Evolutionary conservation across 2,113 vertebrate genomes (phyloP), one percentile per base, ranked within the genome.

Genomic region (Aviceda subcristata): DNA sequence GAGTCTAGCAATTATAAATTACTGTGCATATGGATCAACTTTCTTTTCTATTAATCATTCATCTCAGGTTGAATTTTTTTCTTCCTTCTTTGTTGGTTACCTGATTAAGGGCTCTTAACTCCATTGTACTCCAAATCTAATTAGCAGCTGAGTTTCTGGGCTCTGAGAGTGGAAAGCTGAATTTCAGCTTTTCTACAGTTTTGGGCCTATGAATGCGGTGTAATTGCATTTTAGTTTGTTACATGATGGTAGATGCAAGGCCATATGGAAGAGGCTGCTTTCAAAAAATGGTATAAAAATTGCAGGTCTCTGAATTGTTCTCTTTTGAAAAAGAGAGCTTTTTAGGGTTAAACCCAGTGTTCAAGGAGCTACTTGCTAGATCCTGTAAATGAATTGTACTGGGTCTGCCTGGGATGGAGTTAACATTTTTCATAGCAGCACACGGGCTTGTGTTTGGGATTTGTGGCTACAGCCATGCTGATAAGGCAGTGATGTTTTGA

Each of bases 1-100:
- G n/a, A 51, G 60, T 69, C 94, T 94, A 77, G 73, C 77, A 83
- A 85, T 97, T 94, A 88, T 22, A 88, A 69, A 50, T 83, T n/a
- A 30, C 91, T 75, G 39, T 59, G 56, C 85, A 45, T 64, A 74
- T 78, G 92, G 88, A 91, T n/a, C 81, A 66, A 1, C 57, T 92
- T 73, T 76, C 80, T 91, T 88, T 91, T 66, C 63, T 97, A 6
- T 51, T 96, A 88, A 79, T 94, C 74, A 38, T 80, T 77, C 73
- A 19, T n/a, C 56, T 89, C 59, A 11, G 62, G 84, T 87, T 34
- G 82, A 38, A 3, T 14, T 87, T 85, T 60, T 48, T 41, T 29
- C 41, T 51, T 64, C n/a, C 22, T 73, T 11, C 76, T 77, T 90
- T 67, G 63, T 57, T 81, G 76, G 29, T 88, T 87, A 34, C 41